phyloP scores from a whole-genome alignment of 2,888 invertebrate species.

The Liodrosophila aerea region DNA sequence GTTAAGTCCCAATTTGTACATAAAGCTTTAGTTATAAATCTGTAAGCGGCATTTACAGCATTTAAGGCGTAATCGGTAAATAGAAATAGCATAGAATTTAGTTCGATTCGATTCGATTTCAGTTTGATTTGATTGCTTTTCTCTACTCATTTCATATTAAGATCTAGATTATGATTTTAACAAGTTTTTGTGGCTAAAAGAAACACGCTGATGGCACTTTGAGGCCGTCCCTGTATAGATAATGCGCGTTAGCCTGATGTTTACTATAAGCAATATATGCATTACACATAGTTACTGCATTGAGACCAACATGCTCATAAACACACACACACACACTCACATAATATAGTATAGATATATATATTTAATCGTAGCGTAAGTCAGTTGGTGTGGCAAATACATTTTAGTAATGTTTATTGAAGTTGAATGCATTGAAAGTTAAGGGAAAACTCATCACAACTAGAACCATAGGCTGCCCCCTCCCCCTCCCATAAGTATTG shows the following conservation, averaged over 20 bases:
- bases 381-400: conserved; percentile 72
- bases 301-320: conserved; percentile 25
- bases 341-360: conserved; percentile 23
- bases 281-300: conserved; percentile 39
- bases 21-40: conserved; percentile 40
- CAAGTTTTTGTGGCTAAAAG: conserved; percentile 40
- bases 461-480: conserved; percentile 8
- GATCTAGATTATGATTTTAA: conserved; percentile 37
- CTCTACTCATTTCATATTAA: conserved; percentile 10
- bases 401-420: conserved; percentile 49
- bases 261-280: conserved; percentile 81
- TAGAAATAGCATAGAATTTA: conserved; percentile 10
- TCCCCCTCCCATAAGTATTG: conserved; percentile 25
- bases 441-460: conserved; percentile 5
- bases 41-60: conserved; percentile 9
- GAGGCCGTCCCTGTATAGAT: conserved; percentile 56
- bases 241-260: conserved; percentile 72
- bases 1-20: conserved; percentile 38
- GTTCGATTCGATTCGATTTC: not conserved
- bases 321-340: conserved; percentile 17
- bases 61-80: conserved; percentile 13
- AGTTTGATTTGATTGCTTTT: not conserved
- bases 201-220: conserved; percentile 49
- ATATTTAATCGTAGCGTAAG: conserved; percentile 53
- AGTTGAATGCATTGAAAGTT: conserved; percentile 10